phyloP scores from a whole-genome alignment of 2,888 invertebrate species.

The Hyppa rectilinea region DNA sequence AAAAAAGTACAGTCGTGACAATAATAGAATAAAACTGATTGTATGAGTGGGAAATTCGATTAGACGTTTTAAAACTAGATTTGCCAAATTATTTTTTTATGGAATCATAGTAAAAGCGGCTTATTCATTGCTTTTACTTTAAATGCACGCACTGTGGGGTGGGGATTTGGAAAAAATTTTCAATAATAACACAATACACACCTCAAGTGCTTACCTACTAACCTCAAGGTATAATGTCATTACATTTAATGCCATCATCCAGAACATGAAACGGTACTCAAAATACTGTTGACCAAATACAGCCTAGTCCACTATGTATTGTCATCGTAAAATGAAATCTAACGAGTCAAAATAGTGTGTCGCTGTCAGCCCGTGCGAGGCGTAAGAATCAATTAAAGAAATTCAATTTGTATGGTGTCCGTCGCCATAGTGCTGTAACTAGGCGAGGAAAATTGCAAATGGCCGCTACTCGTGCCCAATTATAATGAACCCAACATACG shows the following conservation, averaged over 20 bases:
- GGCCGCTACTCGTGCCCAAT: constrained; percentile 32
- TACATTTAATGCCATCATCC: constrained; percentile 22
- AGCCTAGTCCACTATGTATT: constrained; percentile 12
- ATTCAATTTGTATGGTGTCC: constrained; percentile 29
- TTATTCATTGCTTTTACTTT: constrained; percentile 42
- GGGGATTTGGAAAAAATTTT: constrained; percentile 23
- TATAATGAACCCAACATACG: not conserved
- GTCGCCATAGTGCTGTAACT: constrained; percentile 26
- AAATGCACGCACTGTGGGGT: constrained; percentile 14
- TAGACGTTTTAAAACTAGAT: constrained; percentile 48
- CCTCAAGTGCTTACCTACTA: constrained; percentile 30
- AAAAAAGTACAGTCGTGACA: constrained; percentile 64
- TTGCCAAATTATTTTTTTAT: constrained; percentile 43
- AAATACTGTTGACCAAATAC: constrained; percentile 11
- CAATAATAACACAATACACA: constrained; percentile 8
- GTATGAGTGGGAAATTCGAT: constrained; percentile 60
- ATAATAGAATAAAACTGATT: constrained; percentile 50
- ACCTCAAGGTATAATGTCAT: constrained; percentile 34
- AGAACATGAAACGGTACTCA: constrained; percentile 39
- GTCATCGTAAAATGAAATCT: constrained; percentile 26
- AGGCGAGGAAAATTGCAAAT: constrained; percentile 46
- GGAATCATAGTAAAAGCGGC: no score
- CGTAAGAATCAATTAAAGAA: constrained; percentile 36
- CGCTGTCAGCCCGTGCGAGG: constrained; percentile 12
- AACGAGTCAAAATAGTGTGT: constrained; percentile 14